These are phyloP conservation scores for Doris montereyensis DNA, from an alignment of 2,888 invertebrate genomes.

Conservation along the genomic window DNA sequence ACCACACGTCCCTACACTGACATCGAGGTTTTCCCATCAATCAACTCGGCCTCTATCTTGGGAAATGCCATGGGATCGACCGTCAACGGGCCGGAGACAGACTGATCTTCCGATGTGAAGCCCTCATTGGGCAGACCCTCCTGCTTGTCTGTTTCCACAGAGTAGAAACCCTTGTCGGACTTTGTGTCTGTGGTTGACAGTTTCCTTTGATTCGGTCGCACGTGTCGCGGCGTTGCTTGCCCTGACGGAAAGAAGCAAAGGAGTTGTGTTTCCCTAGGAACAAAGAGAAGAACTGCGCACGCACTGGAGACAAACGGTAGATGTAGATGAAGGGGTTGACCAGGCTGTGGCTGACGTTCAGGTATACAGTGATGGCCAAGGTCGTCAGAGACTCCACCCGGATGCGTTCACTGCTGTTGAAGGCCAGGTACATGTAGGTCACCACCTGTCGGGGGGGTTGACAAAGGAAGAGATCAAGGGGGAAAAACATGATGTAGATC, in stretches of 20 bases:
- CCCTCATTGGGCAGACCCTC: no score
- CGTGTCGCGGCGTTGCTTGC: neutral
- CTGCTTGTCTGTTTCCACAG: no score
- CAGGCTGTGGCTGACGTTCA: constrained; percentile 34
- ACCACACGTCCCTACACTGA: no score
- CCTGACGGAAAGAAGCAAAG: no score
- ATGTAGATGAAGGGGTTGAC: constrained; percentile 41
- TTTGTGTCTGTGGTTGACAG: neutral
- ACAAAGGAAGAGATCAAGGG: neutral
- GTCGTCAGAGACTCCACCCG: constrained; percentile 8
- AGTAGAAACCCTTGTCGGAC: no score
- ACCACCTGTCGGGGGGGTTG: constrained; percentile 8
- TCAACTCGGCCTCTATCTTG: no score
- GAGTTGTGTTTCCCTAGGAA: no score
- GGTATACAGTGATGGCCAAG: constrained; percentile 26
- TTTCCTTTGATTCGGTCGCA: neutral
- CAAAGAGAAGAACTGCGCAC: constrained; percentile 9
- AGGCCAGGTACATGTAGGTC: constrained; percentile 34
- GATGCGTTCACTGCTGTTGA: constrained; percentile 12
- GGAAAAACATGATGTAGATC: neutral
- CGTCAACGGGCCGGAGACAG: no score
- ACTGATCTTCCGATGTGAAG: no score
- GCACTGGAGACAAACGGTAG: constrained; percentile 34
- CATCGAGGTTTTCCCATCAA: no score
- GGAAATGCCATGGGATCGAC: no score